Evolutionary conservation across 2,113 vertebrate species (phyloP).

Genomic region (Pollachius pollachius): DNA sequence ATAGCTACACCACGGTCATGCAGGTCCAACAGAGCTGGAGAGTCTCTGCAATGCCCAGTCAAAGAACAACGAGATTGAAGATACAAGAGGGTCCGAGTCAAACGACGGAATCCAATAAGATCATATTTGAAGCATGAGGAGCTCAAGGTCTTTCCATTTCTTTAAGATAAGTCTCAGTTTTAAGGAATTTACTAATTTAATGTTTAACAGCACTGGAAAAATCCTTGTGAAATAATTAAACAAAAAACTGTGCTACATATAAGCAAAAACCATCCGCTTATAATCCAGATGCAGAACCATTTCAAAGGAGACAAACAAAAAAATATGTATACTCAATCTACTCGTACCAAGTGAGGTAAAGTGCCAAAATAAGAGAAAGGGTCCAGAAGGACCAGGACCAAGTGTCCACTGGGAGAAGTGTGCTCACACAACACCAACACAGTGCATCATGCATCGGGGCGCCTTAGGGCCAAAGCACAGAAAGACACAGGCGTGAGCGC

Average conservation of each 20-base stretch:
- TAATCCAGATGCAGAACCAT: constrained; percentile 2
- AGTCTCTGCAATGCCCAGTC: constrained; percentile 77
- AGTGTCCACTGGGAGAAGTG: no score
- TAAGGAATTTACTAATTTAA: neutral
- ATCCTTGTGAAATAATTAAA: neutral
- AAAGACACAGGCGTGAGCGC: constrained; percentile 48
- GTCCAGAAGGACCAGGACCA: no score
- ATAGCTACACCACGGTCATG: constrained; percentile 44
- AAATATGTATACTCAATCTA: neutral
- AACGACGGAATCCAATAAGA: constrained; percentile 39
- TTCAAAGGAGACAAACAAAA: neutral
- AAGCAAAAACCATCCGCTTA: neutral
- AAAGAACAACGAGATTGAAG: constrained; percentile 28
- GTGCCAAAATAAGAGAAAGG: neutral
- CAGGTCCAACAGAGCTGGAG: constrained; percentile 64
- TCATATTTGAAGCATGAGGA: constrained; percentile 87
- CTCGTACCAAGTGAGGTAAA: constrained; percentile 15
- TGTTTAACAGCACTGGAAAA: no score
- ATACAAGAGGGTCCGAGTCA: constrained; percentile 23
- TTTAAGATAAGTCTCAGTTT: constrained; percentile 1
- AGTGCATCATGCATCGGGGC: constrained; percentile 59
- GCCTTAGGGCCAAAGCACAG: constrained; percentile 42
- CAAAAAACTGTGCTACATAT: neutral
- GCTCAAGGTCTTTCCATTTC: constrained; percentile 29
- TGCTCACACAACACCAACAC: constrained; percentile 23